Conservation (phyloP, 53 echinoderm and acorn worm genomes). For the Holothuria scabra region DNA sequence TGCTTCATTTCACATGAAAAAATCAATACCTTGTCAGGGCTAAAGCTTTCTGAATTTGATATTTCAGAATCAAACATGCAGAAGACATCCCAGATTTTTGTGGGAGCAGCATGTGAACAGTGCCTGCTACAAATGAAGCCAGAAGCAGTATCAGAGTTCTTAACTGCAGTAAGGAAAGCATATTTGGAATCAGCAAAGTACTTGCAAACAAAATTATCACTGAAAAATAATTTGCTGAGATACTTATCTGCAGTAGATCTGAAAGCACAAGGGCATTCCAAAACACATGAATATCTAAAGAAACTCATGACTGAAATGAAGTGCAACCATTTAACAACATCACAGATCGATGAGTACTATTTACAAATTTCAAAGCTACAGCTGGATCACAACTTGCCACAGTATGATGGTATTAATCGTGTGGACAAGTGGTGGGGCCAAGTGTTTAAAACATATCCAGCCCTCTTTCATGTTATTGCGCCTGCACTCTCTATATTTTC, state of each 20-base stretch:
- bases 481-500: too few relatives aligned
- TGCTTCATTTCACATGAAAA: slow-evolving; percentile 55
- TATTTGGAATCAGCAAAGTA: slow-evolving; percentile 29
- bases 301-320: too few relatives aligned
- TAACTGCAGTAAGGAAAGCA: slow-evolving; percentile 28
- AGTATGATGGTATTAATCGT: too few relatives aligned
- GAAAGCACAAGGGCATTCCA: slow-evolving; percentile 51
- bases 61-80: too few relatives aligned
- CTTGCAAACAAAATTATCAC: slow-evolving; percentile 28
- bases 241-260: slow-evolving; percentile 51
- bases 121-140: slow-evolving; percentile 24
- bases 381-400: too few relatives aligned
- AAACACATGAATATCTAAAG: too few relatives aligned
- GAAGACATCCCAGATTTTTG: slow-evolving; percentile 11
- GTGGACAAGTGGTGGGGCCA: too few relatives aligned
- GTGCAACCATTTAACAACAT: too few relatives aligned
- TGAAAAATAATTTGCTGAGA: slow-evolving; percentile 29
- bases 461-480: too few relatives aligned
- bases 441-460: too few relatives aligned
- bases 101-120: slow-evolving; percentile 14
- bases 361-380: too few relatives aligned
- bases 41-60: background rate
- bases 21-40: background rate
- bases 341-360: too few relatives aligned
- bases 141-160: background rate